These are phyloP conservation scores for Phengaris arion DNA, from an alignment of 2,888 invertebrate genomes.

Conservation along the genomic window DNA sequence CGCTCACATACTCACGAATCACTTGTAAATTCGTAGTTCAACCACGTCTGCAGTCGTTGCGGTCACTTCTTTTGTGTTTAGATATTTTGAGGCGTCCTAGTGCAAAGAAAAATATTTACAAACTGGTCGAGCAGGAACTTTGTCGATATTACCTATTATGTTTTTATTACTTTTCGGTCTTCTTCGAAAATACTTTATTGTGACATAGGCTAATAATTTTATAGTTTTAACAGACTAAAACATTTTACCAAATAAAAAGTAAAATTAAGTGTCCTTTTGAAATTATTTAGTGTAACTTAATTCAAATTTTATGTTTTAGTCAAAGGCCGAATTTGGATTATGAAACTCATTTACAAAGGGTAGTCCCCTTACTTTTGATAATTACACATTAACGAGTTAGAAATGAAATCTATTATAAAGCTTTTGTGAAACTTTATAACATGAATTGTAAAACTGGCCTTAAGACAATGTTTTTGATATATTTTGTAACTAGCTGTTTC, in stretches of 20 bases:
- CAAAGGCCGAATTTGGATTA: slow-evolving; percentile 15
- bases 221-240: too few relatives aligned
- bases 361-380: neutral
- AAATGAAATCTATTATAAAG: neutral
- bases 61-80: too few relatives aligned
- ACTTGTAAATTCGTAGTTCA: too few relatives aligned
- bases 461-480: neutral
- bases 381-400: slow-evolving; percentile 21
- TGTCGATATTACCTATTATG: too few relatives aligned
- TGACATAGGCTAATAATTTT: neutral
- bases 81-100: too few relatives aligned
- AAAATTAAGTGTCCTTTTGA: neutral
- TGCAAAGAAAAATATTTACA: too few relatives aligned
- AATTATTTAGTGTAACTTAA: neutral
- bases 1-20: too few relatives aligned
- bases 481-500: too few relatives aligned
- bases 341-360: slow-evolving; percentile 10
- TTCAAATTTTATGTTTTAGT: slow-evolving; percentile 25
- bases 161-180: too few relatives aligned
- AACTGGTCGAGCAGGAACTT: too few relatives aligned
- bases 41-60: too few relatives aligned
- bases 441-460: neutral
- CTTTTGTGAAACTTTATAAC: neutral
- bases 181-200: too few relatives aligned
- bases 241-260: neutral